These are phyloP conservation scores for Horisme vitalbata DNA, from an alignment of 2,888 invertebrate species.

Conservation along the genomic window DNA sequence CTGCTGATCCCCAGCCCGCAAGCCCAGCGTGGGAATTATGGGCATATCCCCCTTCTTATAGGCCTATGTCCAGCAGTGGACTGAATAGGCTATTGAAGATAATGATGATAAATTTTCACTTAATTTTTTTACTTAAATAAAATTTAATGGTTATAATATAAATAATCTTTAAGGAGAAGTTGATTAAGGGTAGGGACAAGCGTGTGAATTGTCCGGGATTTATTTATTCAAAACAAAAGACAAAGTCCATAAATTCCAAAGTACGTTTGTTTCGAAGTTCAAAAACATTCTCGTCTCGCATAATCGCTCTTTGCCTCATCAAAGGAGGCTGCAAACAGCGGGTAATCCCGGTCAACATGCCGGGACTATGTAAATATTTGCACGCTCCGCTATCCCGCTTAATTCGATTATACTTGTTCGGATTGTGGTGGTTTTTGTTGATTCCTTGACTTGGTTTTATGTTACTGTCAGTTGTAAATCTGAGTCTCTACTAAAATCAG, in stretches of 20 bases:
- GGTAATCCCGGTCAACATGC: conserved; percentile 40
- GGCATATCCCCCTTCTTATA: too few species aligned
- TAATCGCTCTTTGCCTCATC: conserved; percentile 31
- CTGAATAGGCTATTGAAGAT: too few species aligned
- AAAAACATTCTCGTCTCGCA: conserved; percentile 17
- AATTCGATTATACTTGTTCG: conserved; percentile 31
- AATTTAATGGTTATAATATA: too few species aligned
- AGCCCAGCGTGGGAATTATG: too few species aligned
- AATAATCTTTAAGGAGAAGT: too few species aligned
- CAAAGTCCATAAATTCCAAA: not conserved
- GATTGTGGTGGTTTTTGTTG: conserved; percentile 9
- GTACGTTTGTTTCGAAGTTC: not conserved
- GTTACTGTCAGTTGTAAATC: conserved; percentile 7
- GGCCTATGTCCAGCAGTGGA: too few species aligned
- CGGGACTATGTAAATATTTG: conserved; percentile 40
- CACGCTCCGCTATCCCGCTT: conserved; percentile 15
- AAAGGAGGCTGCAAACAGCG: conserved; percentile 35
- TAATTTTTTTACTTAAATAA: too few species aligned
- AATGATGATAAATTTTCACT: too few species aligned
- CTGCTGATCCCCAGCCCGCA: too few species aligned
- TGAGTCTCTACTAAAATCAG: too few species aligned
- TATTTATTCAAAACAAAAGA: not conserved
- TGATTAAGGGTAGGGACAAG: too few species aligned
- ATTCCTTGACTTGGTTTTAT: not conserved
- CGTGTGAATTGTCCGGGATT: too few species aligned